These are phyloP conservation scores for Melitaea athalia DNA, from an alignment of 2,888 invertebrate genomes.

Conservation along the genomic window DNA sequence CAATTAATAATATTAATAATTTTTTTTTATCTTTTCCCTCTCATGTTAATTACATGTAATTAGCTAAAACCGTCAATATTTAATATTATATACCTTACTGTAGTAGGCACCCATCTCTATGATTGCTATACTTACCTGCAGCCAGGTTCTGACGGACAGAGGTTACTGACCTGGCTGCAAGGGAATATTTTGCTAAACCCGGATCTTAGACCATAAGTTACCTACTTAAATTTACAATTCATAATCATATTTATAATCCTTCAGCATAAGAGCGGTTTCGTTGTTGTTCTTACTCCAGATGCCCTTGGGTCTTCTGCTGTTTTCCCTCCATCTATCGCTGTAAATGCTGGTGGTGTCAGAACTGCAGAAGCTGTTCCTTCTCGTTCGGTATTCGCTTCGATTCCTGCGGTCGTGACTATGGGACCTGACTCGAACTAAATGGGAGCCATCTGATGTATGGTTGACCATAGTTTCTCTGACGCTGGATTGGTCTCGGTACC, in stretches of 20 bases:
- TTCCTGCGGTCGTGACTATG: slow-evolving; percentile 48
- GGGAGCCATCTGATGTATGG: slow-evolving; percentile 70
- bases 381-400: slow-evolving; percentile 41
- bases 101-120: too few species aligned
- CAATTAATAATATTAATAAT: too few species aligned
- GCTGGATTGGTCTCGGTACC: slow-evolving; percentile 83
- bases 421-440: slow-evolving; percentile 71
- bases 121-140: too few species aligned
- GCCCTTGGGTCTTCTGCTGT: slow-evolving; percentile 40
- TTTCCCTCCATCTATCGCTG: slow-evolving; percentile 57
- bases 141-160: too few species aligned
- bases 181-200: too few species aligned
- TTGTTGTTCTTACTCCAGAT: slow-evolving; percentile 35
- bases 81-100: too few species aligned
- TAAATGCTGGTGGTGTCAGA: slow-evolving; percentile 57
- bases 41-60: too few species aligned
- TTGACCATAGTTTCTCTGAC: slow-evolving; percentile 83
- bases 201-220: too few species aligned
- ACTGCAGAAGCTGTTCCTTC: slow-evolving; percentile 55
- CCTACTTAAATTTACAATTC: slow-evolving; percentile 25
- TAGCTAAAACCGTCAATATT: too few species aligned
- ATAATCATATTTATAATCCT: slow-evolving; percentile 33
- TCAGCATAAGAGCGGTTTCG: slow-evolving; percentile 34
- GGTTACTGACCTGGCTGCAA: too few species aligned
- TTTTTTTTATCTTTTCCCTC: too few species aligned